Base-by-base conservation (phyloP, 2,888 invertebrate species). In the Poecilus cupreus region DNA sequence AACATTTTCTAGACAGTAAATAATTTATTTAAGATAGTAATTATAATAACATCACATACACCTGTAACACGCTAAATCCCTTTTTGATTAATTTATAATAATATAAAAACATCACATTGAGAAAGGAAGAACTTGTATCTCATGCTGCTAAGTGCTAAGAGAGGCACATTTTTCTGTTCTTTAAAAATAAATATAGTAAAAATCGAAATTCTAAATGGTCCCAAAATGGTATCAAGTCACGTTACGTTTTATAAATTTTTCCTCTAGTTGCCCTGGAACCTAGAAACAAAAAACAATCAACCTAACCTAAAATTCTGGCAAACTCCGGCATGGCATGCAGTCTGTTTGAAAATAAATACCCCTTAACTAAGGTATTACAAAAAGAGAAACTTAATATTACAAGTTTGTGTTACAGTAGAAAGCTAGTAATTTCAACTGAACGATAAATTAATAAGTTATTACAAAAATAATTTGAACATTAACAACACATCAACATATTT, bases 251-350 rank as follows among this genome's bases (percentile, higher is more conserved):
- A 88, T 88, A 89, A 92, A 92, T 85, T 91, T 91, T 84, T 92
- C 92, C 86, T 92, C 92, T 86, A 93, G 89, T 85, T 90, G 90
- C 83, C 92, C 92, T 83, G 92, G 91, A 85, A 92, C 90, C 92
- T 92, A 90, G 84, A 68, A 82, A 79, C 54, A 82, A 82, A 49
- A 76, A 76, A 68, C 11, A 57, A 78, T 57, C 10, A 24, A 39
- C 39, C 37, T 51, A 13, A 20, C 39, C 64, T 81, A 77, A 72
- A 22, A 26, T 75, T 32, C 51, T 64, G 16, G 32, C 75, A 32
- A 75, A 22, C 60, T 60, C 26, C 60, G 26, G 26, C 26, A 60
- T 60, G 60, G 22, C 20, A 60, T 26, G 24, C n/a, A 13, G 26
- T 24, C n/a, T 43, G 11, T 26, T 60, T 60, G 10, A 57, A 57